phyloP scores from a whole-genome alignment of 2,888 invertebrate species.

The Lasioglossum morio region DNA sequence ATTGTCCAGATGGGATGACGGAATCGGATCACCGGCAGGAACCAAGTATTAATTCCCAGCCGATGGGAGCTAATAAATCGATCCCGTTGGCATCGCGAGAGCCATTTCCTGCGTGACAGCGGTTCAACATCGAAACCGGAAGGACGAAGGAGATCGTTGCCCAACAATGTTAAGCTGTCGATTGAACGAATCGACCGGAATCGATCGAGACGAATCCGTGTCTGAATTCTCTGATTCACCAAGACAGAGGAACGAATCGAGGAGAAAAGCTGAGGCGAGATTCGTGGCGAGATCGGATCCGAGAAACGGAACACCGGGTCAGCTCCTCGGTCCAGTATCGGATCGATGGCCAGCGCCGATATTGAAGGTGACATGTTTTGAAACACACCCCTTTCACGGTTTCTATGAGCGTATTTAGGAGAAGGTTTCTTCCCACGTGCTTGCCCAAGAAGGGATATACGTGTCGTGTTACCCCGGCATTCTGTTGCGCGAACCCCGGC shows the following conservation, averaged over 20 bases:
- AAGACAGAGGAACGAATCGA: background rate
- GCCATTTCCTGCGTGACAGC: background rate
- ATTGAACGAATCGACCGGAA: background rate
- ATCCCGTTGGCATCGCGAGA: background rate
- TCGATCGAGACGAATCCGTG: background rate
- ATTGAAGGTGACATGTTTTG: slow-evolving; percentile 84
- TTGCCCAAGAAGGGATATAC: slow-evolving; percentile 73
- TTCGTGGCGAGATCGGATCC: slow-evolving; percentile 19
- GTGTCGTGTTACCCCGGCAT: slow-evolving; percentile 79
- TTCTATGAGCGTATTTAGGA: slow-evolving; percentile 82
- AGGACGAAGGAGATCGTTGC: slow-evolving; percentile 17
- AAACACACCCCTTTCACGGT: slow-evolving; percentile 83
- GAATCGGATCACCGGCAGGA: background rate
- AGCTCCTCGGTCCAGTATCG: slow-evolving; percentile 51
- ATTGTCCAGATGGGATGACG: background rate
- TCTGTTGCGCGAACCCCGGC: slow-evolving; percentile 60
- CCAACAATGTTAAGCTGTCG: background rate
- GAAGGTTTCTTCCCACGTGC: slow-evolving; percentile 83
- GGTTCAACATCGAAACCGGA: slow-evolving; percentile 43
- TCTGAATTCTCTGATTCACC: background rate
- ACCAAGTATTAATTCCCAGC: background rate
- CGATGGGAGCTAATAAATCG: slow-evolving; percentile 29
- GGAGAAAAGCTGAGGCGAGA: background rate
- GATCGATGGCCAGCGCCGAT: slow-evolving; percentile 82
- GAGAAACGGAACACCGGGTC: slow-evolving; percentile 51